phyloP scores from a whole-genome alignment of 2,797 vertebrate genomes.

The Rhadinocentrus ornatus region DNA sequence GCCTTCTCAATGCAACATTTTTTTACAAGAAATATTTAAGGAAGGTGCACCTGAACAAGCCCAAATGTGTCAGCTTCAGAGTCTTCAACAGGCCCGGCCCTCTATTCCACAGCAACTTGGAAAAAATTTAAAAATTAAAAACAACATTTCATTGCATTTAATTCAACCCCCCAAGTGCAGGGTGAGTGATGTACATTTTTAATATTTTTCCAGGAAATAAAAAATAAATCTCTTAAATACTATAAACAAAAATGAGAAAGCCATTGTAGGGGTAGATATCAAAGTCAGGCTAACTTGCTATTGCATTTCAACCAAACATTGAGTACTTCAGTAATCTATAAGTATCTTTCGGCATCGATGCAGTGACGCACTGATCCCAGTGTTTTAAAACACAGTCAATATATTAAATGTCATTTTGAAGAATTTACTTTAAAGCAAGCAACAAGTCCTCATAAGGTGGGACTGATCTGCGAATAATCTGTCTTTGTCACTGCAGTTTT shows the following conservation, averaged over 20 bases:
- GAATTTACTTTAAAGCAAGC: too few relatives aligned
- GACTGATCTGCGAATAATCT: slow-evolving; percentile 4
- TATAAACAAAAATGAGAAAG: too few relatives aligned
- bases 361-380: background rate
- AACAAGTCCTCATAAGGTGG: background rate
- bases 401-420: background rate
- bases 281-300: background rate
- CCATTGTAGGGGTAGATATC: background rate
- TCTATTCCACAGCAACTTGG: too few relatives aligned
- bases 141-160: background rate
- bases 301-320: too few relatives aligned
- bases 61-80: background rate
- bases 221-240: background rate
- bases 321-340: too few relatives aligned
- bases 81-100: too few relatives aligned
- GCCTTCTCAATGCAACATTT: too few relatives aligned
- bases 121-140: too few relatives aligned
- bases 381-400: too few relatives aligned
- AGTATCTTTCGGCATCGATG: too few relatives aligned
- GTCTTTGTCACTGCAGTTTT: slow-evolving; percentile 14
- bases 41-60: background rate
- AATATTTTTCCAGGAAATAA: background rate
- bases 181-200: background rate
- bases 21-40: too few relatives aligned
- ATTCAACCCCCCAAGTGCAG: too few relatives aligned